A percentile compares a stretch with the other conserved stretches of the same genome.
phyloP scores from a whole-genome alignment of 1,140 invertebrate genomes.

The Akabosia matsudoensis region DNA sequence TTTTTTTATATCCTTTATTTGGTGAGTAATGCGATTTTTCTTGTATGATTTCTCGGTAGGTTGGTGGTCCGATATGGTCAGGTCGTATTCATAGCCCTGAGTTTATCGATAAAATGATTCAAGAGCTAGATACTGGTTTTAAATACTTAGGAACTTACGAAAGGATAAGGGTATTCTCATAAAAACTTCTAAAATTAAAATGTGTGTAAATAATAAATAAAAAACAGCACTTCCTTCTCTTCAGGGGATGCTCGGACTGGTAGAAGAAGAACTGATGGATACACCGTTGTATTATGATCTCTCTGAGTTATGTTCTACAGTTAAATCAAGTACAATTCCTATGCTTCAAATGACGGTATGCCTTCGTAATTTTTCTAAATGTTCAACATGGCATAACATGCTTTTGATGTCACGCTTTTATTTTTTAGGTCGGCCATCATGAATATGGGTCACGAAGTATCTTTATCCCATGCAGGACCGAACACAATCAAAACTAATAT shows the following conservation, averaged over 20 bases:
- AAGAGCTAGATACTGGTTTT: constrained; percentile 47
- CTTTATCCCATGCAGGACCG: constrained; percentile 82
- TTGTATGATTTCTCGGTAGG: constrained; percentile 51
- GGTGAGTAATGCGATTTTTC: background rate
- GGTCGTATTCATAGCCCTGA: constrained; percentile 73
- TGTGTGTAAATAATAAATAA: background rate
- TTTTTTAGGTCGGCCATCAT: constrained; percentile 81
- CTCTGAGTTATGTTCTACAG: constrained; percentile 60
- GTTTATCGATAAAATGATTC: constrained; percentile 66
- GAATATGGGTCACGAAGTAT: constrained; percentile 89
- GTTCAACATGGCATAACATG: background rate
- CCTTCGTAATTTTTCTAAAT: background rate
- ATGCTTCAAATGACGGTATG: background rate
- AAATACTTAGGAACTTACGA: constrained; percentile 32
- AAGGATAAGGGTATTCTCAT: constrained; percentile 34
- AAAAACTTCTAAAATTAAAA: background rate
- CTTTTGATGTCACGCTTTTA: background rate
- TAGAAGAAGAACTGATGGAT: constrained; percentile 60
- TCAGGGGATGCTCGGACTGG: constrained; percentile 44
- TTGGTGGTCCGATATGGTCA: constrained; percentile 93
- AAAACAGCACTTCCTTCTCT: background rate
- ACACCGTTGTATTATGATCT: constrained; percentile 82
- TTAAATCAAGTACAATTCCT: constrained; percentile 56
- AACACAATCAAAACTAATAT: constrained; percentile 92
- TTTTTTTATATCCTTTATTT: too few species aligned